Percentiles rank a stretch among this genome's conserved stretches.
phyloP scores from a whole-genome alignment of 2,797 vertebrate genomes.

The Adrianichthys oophorus region DNA sequence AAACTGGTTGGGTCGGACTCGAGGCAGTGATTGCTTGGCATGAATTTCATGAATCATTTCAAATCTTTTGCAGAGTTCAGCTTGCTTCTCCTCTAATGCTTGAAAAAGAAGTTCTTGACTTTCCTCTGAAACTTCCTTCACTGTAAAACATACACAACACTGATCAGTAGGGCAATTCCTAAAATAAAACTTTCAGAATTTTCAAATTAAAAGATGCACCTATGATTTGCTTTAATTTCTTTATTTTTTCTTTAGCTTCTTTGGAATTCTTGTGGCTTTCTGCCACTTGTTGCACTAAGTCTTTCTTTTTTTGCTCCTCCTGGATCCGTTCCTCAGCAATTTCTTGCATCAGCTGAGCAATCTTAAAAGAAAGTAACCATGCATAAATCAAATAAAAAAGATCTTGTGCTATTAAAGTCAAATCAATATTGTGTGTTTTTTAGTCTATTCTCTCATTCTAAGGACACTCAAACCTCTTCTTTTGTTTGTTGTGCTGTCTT shows the following conservation, averaged over 20 bases:
- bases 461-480: conserved; percentile 80
- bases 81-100: conserved; percentile 79
- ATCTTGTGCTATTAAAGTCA: neutral
- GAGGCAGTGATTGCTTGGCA: conserved; percentile 77
- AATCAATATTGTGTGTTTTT: neutral
- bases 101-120: conserved; percentile 78
- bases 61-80: conserved; percentile 78
- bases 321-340: conserved; percentile 77
- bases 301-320: conserved; percentile 81
- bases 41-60: conserved; percentile 82
- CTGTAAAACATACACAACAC: conserved; percentile 67
- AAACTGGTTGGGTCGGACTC: conserved; percentile 74
- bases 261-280: conserved; percentile 86
- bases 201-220: conserved; percentile 66
- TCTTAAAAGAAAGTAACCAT: neutral
- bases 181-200: neutral
- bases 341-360: conserved; percentile 75
- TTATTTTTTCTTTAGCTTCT: conserved; percentile 78
- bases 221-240: conserved; percentile 82
- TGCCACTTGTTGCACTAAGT: conserved; percentile 83
- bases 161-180: conserved; percentile 6
- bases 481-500: conserved; percentile 79
- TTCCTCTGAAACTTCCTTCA: conserved; percentile 85
- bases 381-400: neutral
- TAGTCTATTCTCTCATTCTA: neutral